Percentiles rank a stretch among this genome's conserved stretches.
These are phyloP conservation scores for Nymphalis polychloros DNA, from an alignment of 2,888 invertebrate species.

Conservation along the genomic window DNA sequence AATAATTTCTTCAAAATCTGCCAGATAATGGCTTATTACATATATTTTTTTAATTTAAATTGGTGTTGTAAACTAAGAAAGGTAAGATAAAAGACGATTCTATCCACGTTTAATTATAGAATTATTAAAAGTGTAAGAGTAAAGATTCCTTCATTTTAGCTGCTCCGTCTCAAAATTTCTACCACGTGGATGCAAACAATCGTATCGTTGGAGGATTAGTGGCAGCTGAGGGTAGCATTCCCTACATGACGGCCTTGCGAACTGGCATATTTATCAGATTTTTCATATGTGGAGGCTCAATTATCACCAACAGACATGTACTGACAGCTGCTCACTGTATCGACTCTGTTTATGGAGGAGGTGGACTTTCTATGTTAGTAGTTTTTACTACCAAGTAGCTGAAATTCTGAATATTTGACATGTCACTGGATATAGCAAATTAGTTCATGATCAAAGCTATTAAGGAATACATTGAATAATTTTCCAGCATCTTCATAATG, in stretches of 20 bases:
- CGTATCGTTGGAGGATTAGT: slow-evolving; percentile 41
- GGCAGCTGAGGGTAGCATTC: slow-evolving; percentile 52
- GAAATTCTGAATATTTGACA: too few relatives aligned
- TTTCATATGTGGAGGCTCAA: slow-evolving; percentile 59
- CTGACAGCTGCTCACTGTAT: slow-evolving; percentile 70
- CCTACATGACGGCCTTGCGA: slow-evolving; percentile 50
- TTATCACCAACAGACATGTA: slow-evolving; percentile 49
- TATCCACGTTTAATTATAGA: too few relatives aligned
- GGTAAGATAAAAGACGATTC: too few relatives aligned
- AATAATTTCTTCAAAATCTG: too few relatives aligned
- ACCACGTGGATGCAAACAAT: not conserved
- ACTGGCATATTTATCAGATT: slow-evolving; percentile 38
- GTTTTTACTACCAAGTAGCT: not conserved
- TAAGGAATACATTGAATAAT: too few relatives aligned
- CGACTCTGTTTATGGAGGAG: slow-evolving; percentile 38
- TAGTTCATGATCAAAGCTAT: too few relatives aligned
- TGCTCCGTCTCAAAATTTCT: not conserved
- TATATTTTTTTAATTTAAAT: too few relatives aligned
- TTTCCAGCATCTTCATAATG: too few relatives aligned
- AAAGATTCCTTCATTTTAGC: not conserved
- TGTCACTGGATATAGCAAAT: too few relatives aligned
- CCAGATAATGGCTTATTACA: too few relatives aligned
- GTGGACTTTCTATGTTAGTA: slow-evolving; percentile 3
- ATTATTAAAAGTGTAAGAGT: too few relatives aligned
- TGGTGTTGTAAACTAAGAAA: too few relatives aligned